A percentile compares a stretch with the other conserved stretches of the same genome.
Conservation (phyloP, 1,140 invertebrate genomes). For the Hycleus cichorii region DNA sequence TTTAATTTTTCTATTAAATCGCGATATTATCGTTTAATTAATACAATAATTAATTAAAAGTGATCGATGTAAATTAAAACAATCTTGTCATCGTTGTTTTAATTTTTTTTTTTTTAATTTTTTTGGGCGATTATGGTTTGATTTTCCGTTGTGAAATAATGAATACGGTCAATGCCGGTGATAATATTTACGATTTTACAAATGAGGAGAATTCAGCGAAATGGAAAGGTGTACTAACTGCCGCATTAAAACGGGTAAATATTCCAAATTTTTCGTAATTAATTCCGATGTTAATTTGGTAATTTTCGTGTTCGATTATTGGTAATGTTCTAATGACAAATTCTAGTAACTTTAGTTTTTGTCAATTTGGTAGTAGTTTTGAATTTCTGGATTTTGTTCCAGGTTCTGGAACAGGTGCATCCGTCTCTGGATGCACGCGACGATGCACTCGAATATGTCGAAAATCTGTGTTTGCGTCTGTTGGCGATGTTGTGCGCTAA, state of each 20-base stretch:
- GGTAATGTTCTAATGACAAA: no score
- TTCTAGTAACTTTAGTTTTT: no score
- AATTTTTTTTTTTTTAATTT: no score
- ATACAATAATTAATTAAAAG: not conserved
- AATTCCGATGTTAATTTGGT: no score
- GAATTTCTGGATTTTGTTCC: slow-evolving; percentile 3
- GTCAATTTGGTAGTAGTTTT: no score
- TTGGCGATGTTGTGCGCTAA: slow-evolving; percentile 81
- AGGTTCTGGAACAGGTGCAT: slow-evolving; percentile 89
- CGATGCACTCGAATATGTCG: slow-evolving; percentile 89
- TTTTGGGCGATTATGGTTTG: no score
- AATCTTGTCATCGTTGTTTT: no score
- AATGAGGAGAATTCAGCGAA: slow-evolving; percentile 79
- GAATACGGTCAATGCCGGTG: slow-evolving; percentile 36
- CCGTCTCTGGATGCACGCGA: slow-evolving; percentile 77
- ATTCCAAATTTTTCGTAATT: no score
- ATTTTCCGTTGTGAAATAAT: slow-evolving; percentile 14
- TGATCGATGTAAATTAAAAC: no score
- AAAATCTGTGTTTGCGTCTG: slow-evolving; percentile 81
- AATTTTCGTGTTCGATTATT: no score
- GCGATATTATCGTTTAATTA: not conserved
- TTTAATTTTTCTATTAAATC: not conserved
- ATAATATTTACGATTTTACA: slow-evolving; percentile 75
- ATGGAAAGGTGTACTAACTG: slow-evolving; percentile 84
- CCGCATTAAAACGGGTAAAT: slow-evolving; percentile 64